A percentile compares a stretch with the other conserved stretches of the same genome.
These are phyloP conservation scores for Agrochola circellaris DNA, from an alignment of 2,888 invertebrate species.

Conservation along the genomic window DNA sequence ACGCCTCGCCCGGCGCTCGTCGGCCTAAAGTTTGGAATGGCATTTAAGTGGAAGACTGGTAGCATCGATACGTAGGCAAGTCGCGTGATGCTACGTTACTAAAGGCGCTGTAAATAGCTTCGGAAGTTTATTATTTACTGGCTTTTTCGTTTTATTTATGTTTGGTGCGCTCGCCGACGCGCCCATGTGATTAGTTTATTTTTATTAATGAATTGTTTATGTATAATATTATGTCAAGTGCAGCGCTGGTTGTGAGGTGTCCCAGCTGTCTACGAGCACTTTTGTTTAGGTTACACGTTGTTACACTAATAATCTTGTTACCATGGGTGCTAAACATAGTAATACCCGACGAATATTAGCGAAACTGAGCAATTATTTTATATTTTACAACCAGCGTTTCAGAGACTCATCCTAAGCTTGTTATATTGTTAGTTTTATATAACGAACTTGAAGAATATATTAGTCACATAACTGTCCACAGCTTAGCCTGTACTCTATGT, in stretches of 20 bases:
- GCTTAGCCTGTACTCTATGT: conserved; percentile 34
- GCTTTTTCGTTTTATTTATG: conserved; percentile 62
- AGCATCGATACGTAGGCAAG: conserved; percentile 68
- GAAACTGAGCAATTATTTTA: conserved; percentile 6
- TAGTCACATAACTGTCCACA: conserved; percentile 43
- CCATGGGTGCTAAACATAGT: conserved; percentile 57
- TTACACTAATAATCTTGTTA: conserved; percentile 55
- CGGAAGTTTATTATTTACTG: conserved; percentile 60
- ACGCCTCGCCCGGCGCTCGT: conserved; percentile 33
- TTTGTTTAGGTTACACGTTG: conserved; percentile 47
- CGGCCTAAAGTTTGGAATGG: conserved; percentile 76
- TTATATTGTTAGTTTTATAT: conserved; percentile 62
- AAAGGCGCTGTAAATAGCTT: conserved; percentile 82
- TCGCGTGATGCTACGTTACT: conserved; percentile 66
- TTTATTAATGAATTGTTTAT: conserved; percentile 64
- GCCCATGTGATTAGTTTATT: conserved; percentile 58
- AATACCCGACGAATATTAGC: conserved; percentile 25
- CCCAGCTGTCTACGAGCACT: conserved; percentile 8
- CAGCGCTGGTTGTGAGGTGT: conserved; percentile 55
- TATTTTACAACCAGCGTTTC: conserved; percentile 52
- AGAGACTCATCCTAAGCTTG: conserved; percentile 59
- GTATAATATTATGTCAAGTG: conserved; percentile 60
- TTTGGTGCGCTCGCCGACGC: conserved; percentile 49
- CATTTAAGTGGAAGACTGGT: conserved; percentile 87
- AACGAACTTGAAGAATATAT: conserved; percentile 54